Evolutionary conservation across 1,140 invertebrate species (phyloP), one percentile per base, ranked within the genome.

Genomic region (Drosophila busckii): DNA sequence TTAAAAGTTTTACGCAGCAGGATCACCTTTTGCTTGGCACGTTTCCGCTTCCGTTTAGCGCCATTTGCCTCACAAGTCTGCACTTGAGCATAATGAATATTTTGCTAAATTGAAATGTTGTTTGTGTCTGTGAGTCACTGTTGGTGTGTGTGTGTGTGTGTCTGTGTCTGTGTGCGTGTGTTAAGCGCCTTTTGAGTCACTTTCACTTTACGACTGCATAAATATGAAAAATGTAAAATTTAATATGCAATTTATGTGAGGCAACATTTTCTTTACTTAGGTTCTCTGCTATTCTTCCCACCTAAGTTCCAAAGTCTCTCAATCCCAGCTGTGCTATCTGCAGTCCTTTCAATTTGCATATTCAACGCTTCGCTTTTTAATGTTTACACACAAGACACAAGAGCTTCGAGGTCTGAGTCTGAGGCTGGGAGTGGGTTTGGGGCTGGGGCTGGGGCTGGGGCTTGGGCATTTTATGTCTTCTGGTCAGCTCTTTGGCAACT

Each of bases 141-240:
- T 31, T 25, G 10, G 6, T 10, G 28, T 17, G 17, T 17, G 9
- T 32, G 26, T 10, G 12, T n/a, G 17, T n/a, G 22, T 10, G 20
- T 32, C 2, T 6, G 0, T 22, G 9, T 8, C 20, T 17, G 23
- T 6, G 8, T 10, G 6, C n/a, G 13, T 7, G 16, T 23, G 38
- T 40, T 61, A 46, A 55, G 46, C 41, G 50, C 19, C 52, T 55
- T 55, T 48, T 41, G 52, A 62, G 71, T 76, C 71, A 76, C 71
- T 78, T 78, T 78, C 73, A 78, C 73, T 78, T 78, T 78, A 78
- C 38, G 73, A 78, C 49, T 80, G 73, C 73, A 78, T 78, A 78
- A 78, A 78, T 78, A 78, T 78, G 73, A 78, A 78, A 78, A 80
- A 78, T 78, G 68, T 80, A 71, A 78, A 78, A 78, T 78, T 78